Percentiles rank a stretch among this genome's conserved stretches.
Evolutionary conservation across 2,888 invertebrate species (phyloP).

Genomic region (Plemyria rubiginata): DNA sequence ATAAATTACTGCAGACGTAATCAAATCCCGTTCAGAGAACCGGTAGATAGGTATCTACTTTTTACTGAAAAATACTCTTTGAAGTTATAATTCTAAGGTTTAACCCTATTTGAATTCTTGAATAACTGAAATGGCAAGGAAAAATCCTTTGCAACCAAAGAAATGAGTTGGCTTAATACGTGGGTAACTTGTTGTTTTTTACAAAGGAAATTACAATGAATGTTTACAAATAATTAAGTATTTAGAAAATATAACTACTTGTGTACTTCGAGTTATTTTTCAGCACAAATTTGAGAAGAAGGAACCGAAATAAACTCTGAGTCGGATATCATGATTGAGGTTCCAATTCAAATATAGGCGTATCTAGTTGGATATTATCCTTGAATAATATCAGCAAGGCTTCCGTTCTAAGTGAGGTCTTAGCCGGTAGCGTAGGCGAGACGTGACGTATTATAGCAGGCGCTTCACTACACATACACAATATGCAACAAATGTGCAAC

Average conservation of each 20-base stretch:
- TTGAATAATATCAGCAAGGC: conserved; percentile 55
- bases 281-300: background rate
- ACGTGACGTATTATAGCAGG: conserved; percentile 67
- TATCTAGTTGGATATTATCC: conserved; percentile 50
- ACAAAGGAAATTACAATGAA: too few relatives aligned
- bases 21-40: conserved; percentile 25
- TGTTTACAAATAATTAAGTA: too few relatives aligned
- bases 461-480: conserved; percentile 58
- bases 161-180: background rate
- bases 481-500: conserved; percentile 64
- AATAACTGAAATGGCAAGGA: background rate
- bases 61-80: conserved; percentile 15
- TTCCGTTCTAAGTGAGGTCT: conserved; percentile 57
- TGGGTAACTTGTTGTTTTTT: too few relatives aligned
- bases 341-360: conserved; percentile 35
- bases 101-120: background rate
- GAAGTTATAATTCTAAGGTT: background rate
- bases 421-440: conserved; percentile 50
- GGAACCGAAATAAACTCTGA: background rate
- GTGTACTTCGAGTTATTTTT: too few relatives aligned
- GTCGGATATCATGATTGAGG: background rate
- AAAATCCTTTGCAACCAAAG: background rate
- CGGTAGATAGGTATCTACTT: background rate
- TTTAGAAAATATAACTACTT: too few relatives aligned
- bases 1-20: conserved; percentile 37